phyloP scores from a whole-genome alignment of 2,888 invertebrate species.

The Hirtodrosophila duncani region DNA sequence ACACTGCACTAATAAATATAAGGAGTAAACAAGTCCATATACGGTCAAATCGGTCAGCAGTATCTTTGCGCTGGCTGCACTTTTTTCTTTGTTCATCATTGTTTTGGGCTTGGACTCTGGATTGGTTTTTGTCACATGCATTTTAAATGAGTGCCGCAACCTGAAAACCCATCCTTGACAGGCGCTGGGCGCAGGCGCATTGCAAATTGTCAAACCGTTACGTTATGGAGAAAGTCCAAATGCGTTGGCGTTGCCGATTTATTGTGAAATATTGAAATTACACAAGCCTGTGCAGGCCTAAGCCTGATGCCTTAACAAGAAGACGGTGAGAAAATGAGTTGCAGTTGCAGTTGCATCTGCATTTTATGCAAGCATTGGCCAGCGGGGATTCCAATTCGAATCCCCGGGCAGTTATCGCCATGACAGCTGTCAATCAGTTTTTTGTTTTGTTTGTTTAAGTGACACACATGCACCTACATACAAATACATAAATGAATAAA shows the following conservation, averaged over 20 bases:
- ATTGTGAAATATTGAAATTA: constrained; percentile 70
- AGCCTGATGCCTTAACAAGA: constrained; percentile 40
- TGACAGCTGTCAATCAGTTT: constrained; percentile 71
- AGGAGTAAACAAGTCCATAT: constrained; percentile 70
- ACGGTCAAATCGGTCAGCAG: constrained; percentile 68
- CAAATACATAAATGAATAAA: constrained; percentile 9
- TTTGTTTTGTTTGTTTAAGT: too few relatives aligned
- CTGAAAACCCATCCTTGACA: constrained; percentile 22
- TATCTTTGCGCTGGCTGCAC: constrained; percentile 20
- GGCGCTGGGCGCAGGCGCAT: constrained; percentile 29
- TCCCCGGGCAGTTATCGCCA: constrained; percentile 68
- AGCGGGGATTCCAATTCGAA: constrained; percentile 24
- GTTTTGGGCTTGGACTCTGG: constrained; percentile 27
- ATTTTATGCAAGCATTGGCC: constrained; percentile 60
- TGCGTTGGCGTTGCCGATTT: constrained; percentile 66
- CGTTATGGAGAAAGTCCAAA: constrained; percentile 36
- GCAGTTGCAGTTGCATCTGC: constrained; percentile 59
- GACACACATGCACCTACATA: too few relatives aligned
- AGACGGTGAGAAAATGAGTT: constrained; percentile 64
- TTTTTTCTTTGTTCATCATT: constrained; percentile 46
- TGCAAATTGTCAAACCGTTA: constrained; percentile 70
- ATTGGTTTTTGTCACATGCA: constrained; percentile 47
- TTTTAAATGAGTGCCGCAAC: constrained; percentile 57
- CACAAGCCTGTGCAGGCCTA: constrained; percentile 28
- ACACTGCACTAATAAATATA: constrained; percentile 62